phyloP scores from a whole-genome alignment of 2,888 invertebrate species.

The Auanema sp. region DNA sequence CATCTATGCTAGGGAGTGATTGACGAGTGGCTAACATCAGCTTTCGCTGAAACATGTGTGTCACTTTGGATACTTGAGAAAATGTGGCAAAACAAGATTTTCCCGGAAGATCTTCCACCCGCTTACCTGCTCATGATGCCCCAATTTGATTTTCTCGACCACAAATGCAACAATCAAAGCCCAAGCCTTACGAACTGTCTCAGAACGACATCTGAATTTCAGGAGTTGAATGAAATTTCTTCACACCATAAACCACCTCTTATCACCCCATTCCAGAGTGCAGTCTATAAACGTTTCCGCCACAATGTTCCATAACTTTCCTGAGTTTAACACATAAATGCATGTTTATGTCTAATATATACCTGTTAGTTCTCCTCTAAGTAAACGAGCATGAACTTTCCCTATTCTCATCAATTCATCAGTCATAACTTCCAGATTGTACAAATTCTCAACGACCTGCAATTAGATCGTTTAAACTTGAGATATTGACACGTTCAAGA shows the following conservation, averaged over 20 bases:
- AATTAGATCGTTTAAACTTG: slow-evolving; percentile 3
- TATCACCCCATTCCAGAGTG: slow-evolving; percentile 64
- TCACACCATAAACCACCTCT: slow-evolving; percentile 28
- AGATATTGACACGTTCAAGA: not conserved
- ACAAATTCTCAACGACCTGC: slow-evolving; percentile 59
- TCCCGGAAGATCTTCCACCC: not conserved
- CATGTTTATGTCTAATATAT: slow-evolving; percentile 12
- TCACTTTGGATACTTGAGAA: not conserved
- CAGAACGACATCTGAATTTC: slow-evolving; percentile 48
- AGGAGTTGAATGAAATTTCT: not conserved
- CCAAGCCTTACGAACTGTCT: slow-evolving; percentile 58
- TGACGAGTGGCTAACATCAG: slow-evolving; percentile 55
- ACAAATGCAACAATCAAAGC: slow-evolving; percentile 62
- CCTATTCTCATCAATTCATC: slow-evolving; percentile 54
- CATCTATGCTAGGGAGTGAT: slow-evolving; percentile 38
- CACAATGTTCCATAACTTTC: slow-evolving; percentile 60
- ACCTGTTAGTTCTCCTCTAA: slow-evolving; percentile 57
- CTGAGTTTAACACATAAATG: slow-evolving; percentile 10
- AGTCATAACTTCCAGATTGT: slow-evolving; percentile 54
- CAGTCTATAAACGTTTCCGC: slow-evolving; percentile 63
- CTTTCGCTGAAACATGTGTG: slow-evolving; percentile 51
- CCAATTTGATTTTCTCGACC: slow-evolving; percentile 60
- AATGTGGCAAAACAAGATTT: slow-evolving; percentile 3
- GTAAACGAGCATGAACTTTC: slow-evolving; percentile 52
- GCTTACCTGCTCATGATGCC: slow-evolving; percentile 61